Evolutionary conservation across 53 echinoderm and acorn worm genomes (phyloP), one percentile per base, ranked within the genome.

Genomic region (Astropecten irregularis): DNA sequence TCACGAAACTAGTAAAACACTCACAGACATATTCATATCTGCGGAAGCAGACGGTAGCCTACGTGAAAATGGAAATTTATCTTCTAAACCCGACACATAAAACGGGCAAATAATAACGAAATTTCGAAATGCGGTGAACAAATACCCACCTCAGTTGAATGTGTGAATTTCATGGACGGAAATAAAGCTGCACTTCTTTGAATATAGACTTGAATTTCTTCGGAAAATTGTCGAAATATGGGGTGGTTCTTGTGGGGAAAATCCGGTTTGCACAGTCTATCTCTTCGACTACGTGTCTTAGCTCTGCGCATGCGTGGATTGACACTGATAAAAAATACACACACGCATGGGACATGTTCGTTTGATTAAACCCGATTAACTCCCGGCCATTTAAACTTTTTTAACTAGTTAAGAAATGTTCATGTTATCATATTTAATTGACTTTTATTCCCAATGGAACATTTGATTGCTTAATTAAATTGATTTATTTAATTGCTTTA

Each of bases 221-320:
- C 6, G 8, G 33, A 79, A 79, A 71, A 79, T 30, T 3, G 79
- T 32, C 44, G 61, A 79, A 79, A 79, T 79, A 79, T 79, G 79
- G 79, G 38, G 16, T 47, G 18, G 20, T 14, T 31, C 6, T 22
- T 40, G 18, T n/a, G n/a, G 14, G 33, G 61, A 79, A n/a, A 28
- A 2, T 11, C 14, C 21, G 26, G 34, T 30, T 31, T 30, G 18
- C 22, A 9, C 34, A 50, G 40, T 59, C 46, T 18, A 31, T 30
- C 31, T 60, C 23, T 61, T 60, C 79, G 79, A 62, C 79, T 79
- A 79, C 79, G 79, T 79, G 79, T 79, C 79, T 79, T 79, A n/a
- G n/a, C n/a, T n/a, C n/a, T 79, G 49, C 79, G 79, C 79, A 79
- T 79, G 79, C 79, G 79, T 79, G 79, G 61, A 79, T 37, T 51